These are phyloP conservation scores for Cosmorhoe ocellata DNA, from an alignment of 2,888 invertebrate genomes.

Conservation along the genomic window DNA sequence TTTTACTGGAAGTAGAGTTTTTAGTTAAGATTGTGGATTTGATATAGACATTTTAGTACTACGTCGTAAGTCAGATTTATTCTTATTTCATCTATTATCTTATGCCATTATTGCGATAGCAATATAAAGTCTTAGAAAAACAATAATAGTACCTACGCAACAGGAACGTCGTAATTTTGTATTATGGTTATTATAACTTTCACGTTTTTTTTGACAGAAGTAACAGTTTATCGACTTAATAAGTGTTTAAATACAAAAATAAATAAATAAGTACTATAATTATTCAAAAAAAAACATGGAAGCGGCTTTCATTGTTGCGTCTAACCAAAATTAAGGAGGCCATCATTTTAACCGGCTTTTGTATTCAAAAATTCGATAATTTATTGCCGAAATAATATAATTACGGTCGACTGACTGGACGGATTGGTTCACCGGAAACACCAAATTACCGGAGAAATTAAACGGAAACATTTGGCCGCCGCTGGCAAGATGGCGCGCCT, in stretches of 20 bases:
- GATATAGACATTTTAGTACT: too few species aligned
- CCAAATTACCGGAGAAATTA: constrained; percentile 82
- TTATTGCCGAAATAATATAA: constrained; percentile 83
- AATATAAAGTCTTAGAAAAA: too few species aligned
- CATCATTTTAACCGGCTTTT: constrained; percentile 71
- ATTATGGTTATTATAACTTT: not conserved
- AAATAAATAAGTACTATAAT: constrained; percentile 19
- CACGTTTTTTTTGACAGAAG: constrained; percentile 1
- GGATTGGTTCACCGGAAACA: constrained; percentile 79
- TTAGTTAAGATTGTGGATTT: not conserved
- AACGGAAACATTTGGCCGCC: constrained; percentile 82
- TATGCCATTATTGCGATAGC: too few species aligned
- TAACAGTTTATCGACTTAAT: constrained; percentile 10
- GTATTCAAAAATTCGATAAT: constrained; percentile 80
- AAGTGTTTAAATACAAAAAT: constrained; percentile 8
- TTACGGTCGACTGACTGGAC: constrained; percentile 78
- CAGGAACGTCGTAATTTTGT: not conserved
- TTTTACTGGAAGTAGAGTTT: not conserved
- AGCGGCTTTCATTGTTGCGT: constrained; percentile 52
- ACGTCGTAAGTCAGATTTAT: too few species aligned
- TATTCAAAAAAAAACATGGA: constrained; percentile 22
- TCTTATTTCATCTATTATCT: too few species aligned
- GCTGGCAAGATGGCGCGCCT: constrained; percentile 79
- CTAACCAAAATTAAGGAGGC: constrained; percentile 70
- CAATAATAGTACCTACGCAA: too few species aligned